Conservation (phyloP, 1,140 invertebrate species). For the Saccostrea glomerata region DNA sequence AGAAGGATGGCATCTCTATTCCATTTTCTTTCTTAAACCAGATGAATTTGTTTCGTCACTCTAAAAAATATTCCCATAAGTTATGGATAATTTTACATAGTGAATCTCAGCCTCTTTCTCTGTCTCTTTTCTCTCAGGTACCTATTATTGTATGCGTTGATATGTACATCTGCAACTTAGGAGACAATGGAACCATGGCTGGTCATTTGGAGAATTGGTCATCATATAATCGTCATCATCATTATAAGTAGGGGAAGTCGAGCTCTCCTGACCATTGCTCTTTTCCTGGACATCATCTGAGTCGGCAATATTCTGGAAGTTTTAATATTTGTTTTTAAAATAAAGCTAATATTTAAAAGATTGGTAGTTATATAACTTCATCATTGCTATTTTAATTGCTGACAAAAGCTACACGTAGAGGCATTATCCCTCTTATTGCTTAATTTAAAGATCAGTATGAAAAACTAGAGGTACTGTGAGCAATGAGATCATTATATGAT, state of each 20-base stretch:
- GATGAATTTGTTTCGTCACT: constrained; percentile 52
- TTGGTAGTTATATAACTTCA: too few species aligned
- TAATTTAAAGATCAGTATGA: too few species aligned
- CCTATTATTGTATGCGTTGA: constrained; percentile 40
- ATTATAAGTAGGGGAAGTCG: neutral
- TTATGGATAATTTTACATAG: neutral
- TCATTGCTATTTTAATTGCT: too few species aligned
- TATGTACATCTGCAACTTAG: constrained; percentile 32
- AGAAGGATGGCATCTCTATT: constrained; percentile 49
- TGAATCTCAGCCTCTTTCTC: neutral
- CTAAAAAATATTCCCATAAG: constrained; percentile 11
- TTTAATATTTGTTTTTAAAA: neutral
- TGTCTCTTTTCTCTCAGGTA: too few species aligned
- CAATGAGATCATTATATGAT: too few species aligned
- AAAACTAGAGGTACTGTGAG: too few species aligned
- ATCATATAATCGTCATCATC: neutral
- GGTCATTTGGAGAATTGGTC: neutral
- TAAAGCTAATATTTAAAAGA: too few species aligned
- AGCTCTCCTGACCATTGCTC: neutral
- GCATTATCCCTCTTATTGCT: too few species aligned
- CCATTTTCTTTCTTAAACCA: constrained; percentile 49
- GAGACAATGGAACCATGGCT: constrained; percentile 11
- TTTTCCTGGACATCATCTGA: neutral
- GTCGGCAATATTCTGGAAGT: neutral
- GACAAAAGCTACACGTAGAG: too few species aligned